A percentile compares a stretch with the other conserved stretches of the same genome.
Conservation (phyloP, 2,797 vertebrate species). For the Dermochelys coriacea region DNA sequence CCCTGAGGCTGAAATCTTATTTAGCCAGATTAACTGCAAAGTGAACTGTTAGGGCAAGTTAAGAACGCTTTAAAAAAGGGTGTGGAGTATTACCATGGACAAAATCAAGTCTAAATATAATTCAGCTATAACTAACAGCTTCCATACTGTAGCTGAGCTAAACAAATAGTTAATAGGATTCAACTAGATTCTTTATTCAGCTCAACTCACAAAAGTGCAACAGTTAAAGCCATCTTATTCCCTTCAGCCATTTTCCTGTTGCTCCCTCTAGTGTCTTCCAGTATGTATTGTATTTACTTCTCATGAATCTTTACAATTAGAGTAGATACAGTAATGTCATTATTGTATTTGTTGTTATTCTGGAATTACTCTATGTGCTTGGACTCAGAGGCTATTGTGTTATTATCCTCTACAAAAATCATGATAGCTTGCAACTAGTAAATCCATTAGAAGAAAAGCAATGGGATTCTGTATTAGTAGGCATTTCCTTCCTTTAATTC, state of each 20-base stretch:
- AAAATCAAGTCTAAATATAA: neutral
- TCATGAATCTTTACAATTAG: rapidly evolving
- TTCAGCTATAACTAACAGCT: rapidly evolving
- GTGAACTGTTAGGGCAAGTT: neutral
- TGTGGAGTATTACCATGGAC: neutral
- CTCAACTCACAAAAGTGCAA: neutral
- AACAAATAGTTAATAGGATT: rapidly evolving
- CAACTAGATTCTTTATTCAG: neutral
- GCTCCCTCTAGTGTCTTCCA: conserved; percentile 9
- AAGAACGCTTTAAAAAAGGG: neutral
- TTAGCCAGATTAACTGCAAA: neutral
- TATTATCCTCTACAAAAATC: rapidly evolving
- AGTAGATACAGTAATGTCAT: rapidly evolving
- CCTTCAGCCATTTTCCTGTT: neutral
- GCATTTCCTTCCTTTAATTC: neutral
- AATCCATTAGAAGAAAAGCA: neutral
- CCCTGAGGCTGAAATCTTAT: neutral
- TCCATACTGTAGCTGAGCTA: rapidly evolving
- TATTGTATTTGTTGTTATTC: rapidly evolving
- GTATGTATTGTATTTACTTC: rapidly evolving
- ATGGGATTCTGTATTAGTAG: neutral
- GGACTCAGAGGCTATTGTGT: rapidly evolving
- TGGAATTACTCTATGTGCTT: rapidly evolving
- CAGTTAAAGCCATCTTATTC: neutral
- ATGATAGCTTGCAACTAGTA: neutral